Evolutionary conservation across 2,888 invertebrate genomes (phyloP), one percentile per base, ranked within the genome.

Genomic region (Phaedon cochleariae): DNA sequence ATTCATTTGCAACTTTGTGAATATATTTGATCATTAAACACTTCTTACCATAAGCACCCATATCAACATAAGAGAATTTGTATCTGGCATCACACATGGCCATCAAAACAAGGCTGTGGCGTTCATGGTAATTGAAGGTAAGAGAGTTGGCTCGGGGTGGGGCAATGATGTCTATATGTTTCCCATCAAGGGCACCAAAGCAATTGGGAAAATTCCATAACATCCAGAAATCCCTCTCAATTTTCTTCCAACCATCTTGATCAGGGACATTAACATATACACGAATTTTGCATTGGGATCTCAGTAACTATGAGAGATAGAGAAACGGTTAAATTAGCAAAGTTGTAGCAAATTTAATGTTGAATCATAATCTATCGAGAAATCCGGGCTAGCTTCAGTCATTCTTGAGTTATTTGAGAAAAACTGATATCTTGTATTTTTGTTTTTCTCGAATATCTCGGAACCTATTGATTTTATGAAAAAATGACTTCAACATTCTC

Each of bases 161-260:
- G 17, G 41, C 41, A 17, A 41, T 41, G 9, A 41, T 41, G 2
- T 41, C 41, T 6, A 41, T 17, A 41, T 15, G 41, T 41, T 41
- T 15, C 10, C 41, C 41, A 41, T 17, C n/a, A n/a, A n/a, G n/a
- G n/a, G n/a, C n/a, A n/a, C n/a, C n/a, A n/a, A n/a, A n/a, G n/a
- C n/a, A n/a, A 41, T 15, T 41, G 3, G 26, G 26, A 6, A 26
- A 26, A 26, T 26, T 26, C 26, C 26, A 26, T 26, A 6, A 26
- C 3, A 6, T 41, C 41, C 41, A 41, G 9, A 41, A 41, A 3
- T 41, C n/a, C 3, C 9, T 41, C 10, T 12, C 41, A 41, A 41
- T 41, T 4, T 22, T 51, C n/a, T 51, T 51, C 51, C 51, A 51
- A 1, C 20, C 18, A 51, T 51, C 51, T 22, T 51, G 51, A 51